Conservation (phyloP, 1,140 invertebrate species). For the Drosophila lacteicornis region DNA sequence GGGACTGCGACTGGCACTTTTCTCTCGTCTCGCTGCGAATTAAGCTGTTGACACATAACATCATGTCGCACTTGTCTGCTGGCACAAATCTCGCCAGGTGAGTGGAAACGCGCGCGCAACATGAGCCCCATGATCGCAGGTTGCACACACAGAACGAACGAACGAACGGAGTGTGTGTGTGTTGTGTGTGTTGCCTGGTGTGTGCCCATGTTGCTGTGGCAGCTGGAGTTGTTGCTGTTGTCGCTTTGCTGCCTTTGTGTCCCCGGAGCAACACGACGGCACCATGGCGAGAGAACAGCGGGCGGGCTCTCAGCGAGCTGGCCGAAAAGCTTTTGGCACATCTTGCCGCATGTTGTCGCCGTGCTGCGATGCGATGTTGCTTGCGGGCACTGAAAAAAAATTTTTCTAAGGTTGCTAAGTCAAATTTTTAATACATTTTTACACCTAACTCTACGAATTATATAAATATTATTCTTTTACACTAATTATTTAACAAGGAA, state of each 20-base stretch:
- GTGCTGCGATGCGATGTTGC: slow-evolving; percentile 27
- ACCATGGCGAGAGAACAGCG: slow-evolving; percentile 50
- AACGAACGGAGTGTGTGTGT: not conserved
- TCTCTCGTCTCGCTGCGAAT: slow-evolving; percentile 71
- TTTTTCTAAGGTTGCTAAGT: accelerated
- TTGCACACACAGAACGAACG: not conserved
- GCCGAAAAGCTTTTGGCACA: slow-evolving; percentile 50
- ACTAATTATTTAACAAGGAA: too few species aligned
- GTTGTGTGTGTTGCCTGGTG: slow-evolving; percentile 13
- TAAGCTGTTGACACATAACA: slow-evolving; percentile 83
- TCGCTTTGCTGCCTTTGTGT: slow-evolving; percentile 5
- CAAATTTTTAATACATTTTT: too few species aligned
- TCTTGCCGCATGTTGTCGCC: slow-evolving; percentile 53
- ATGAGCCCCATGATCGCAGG: slow-evolving; percentile 64
- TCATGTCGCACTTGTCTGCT: slow-evolving; percentile 81
- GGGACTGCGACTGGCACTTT: not conserved
- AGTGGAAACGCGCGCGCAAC: slow-evolving; percentile 81
- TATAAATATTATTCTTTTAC: too few species aligned
- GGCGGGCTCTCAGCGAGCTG: slow-evolving; percentile 42
- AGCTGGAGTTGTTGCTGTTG: slow-evolving; percentile 32
- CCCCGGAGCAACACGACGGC: slow-evolving; percentile 45
- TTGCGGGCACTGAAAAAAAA: not conserved
- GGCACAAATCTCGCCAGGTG: slow-evolving; percentile 82
- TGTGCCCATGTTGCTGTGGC: slow-evolving; percentile 23
- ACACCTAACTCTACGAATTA: too few species aligned